Percentiles rank a stretch among this genome's conserved stretches.
These are phyloP conservation scores for Meloidogyne chitwoodi DNA, from an alignment of 1,140 invertebrate species.

Conservation along the genomic window DNA sequence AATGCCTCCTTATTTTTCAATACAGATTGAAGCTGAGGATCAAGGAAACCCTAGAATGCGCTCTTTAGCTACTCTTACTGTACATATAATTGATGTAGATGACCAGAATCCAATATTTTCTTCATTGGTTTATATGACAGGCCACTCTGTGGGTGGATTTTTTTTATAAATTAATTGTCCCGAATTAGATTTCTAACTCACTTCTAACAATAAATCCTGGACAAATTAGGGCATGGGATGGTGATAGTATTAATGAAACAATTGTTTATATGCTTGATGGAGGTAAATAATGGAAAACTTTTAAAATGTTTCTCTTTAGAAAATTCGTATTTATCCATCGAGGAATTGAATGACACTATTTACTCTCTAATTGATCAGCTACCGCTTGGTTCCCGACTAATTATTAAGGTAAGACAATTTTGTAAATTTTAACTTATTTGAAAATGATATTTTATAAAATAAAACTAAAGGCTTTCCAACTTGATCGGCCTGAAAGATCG, in stretches of 20 bases:
- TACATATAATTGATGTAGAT: slow-evolving; percentile 46
- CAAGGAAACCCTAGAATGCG: slow-evolving; percentile 33
- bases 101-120: slow-evolving; percentile 45
- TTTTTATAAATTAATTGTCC: background rate
- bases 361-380: background rate
- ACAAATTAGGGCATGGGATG: slow-evolving; percentile 41
- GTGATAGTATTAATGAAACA: slow-evolving; percentile 42
- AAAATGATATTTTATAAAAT: background rate
- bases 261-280: slow-evolving; percentile 40
- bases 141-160: background rate
- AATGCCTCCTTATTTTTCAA: slow-evolving; percentile 25
- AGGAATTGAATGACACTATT: slow-evolving; percentile 3
- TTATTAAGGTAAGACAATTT: background rate
- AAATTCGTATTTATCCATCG: slow-evolving; percentile 8
- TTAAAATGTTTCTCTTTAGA: background rate
- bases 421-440: too few relatives aligned
- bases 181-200: slow-evolving; percentile 5
- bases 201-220: slow-evolving; percentile 35
- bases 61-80: slow-evolving; percentile 30
- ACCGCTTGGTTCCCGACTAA: background rate
- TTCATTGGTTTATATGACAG: slow-evolving; percentile 27
- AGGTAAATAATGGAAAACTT: slow-evolving; percentile 20
- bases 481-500: background rate
- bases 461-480: background rate
- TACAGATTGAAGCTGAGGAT: slow-evolving; percentile 49